Evolutionary conservation across 2,113 vertebrate genomes (phyloP).

Genomic region (Nerophis lumbriciformis): DNA sequence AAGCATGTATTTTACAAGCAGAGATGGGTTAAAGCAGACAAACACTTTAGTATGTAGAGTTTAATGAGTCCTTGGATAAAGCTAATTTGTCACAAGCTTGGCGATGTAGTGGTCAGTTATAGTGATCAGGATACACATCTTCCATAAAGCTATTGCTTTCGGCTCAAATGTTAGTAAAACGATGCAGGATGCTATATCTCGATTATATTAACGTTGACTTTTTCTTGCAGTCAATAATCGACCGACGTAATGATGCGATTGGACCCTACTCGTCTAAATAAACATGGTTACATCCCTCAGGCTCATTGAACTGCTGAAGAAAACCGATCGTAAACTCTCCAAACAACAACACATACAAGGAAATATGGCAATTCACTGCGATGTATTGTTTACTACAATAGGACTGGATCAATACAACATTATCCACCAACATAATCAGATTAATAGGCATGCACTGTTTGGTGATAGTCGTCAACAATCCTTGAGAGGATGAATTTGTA

Average conservation of each 20-base stretch:
- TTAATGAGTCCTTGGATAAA: constrained; percentile 19
- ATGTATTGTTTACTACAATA: not conserved
- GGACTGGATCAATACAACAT: no score
- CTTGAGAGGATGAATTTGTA: no score
- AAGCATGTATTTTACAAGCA: no score
- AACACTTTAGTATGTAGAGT: not conserved
- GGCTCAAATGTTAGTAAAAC: constrained; percentile 6
- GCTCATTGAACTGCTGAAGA: not conserved
- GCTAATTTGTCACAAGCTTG: constrained; percentile 1
- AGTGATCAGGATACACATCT: constrained; percentile 31
- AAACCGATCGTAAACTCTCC: not conserved
- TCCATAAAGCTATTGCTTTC: constrained; percentile 6
- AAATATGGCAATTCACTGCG: not conserved
- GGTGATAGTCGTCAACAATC: no score
- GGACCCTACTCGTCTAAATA: not conserved
- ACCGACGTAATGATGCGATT: not conserved
- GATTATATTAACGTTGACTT: not conserved
- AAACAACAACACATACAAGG: not conserved
- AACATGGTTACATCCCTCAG: not conserved
- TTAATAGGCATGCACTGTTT: no score
- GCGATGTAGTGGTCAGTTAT: constrained; percentile 4
- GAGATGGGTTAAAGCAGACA: no score
- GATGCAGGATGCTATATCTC: not conserved
- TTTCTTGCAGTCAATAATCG: not conserved
- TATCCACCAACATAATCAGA: no score